A percentile compares a stretch with the other conserved stretches of the same genome.
Conservation (phyloP, 2,888 invertebrate genomes). For the Panopea generosa region DNA sequence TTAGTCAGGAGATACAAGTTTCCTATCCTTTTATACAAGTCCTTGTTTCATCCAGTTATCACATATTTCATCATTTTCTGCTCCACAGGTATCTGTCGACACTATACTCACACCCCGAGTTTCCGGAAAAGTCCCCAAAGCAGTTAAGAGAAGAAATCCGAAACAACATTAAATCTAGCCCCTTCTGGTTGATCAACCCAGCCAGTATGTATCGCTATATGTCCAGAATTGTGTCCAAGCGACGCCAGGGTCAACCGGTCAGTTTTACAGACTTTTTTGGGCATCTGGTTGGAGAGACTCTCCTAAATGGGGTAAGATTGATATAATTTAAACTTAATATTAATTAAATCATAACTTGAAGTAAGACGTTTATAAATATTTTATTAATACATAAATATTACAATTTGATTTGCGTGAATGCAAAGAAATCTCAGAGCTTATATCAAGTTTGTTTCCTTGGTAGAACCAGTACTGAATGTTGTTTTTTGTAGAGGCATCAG, state of each 20-base stretch:
- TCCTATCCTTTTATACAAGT: too few relatives aligned
- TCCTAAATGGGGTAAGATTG: constrained; percentile 83
- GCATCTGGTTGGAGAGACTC: constrained; percentile 85
- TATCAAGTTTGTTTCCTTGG: too few relatives aligned
- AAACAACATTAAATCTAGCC: constrained; percentile 81
- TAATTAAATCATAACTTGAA: too few relatives aligned
- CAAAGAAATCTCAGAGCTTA: too few relatives aligned
- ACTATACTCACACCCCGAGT: constrained; percentile 85
- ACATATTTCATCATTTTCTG: background rate
- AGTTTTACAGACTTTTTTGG: constrained; percentile 86
- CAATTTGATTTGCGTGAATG: too few relatives aligned
- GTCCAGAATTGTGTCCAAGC: constrained; percentile 81
- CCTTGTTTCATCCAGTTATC: too few relatives aligned
- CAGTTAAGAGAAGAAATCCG: constrained; percentile 83
- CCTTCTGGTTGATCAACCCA: constrained; percentile 80
- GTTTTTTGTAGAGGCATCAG: too few relatives aligned
- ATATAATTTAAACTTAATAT: background rate
- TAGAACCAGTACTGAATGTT: too few relatives aligned
- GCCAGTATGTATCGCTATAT: constrained; percentile 80
- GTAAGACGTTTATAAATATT: too few relatives aligned
- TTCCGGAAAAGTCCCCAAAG: constrained; percentile 82
- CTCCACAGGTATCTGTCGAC: constrained; percentile 84
- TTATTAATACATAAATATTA: too few relatives aligned
- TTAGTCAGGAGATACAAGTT: too few relatives aligned
- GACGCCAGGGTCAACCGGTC: constrained; percentile 85